Evolutionary conservation across 2,888 invertebrate species (phyloP).

Genomic region (Aethes cnicana): DNA sequence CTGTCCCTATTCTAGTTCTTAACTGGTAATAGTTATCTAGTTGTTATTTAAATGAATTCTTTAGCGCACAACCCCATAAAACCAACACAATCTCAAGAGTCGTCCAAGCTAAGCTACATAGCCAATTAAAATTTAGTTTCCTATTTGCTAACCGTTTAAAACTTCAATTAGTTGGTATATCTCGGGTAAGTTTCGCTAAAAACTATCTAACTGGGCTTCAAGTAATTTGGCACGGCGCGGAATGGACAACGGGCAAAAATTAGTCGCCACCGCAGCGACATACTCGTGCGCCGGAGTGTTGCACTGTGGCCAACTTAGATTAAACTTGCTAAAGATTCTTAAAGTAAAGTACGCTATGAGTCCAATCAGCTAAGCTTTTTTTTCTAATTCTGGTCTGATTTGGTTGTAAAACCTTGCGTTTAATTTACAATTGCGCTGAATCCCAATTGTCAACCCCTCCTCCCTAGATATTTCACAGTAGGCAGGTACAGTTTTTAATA

Average conservation of each 20-base stretch:
- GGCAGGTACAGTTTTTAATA: too few species aligned
- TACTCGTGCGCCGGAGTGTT: background rate
- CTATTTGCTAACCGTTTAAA: slow-evolving; percentile 26
- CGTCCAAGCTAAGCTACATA: slow-evolving; percentile 16
- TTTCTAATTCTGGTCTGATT: too few species aligned
- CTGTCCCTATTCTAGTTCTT: too few species aligned
- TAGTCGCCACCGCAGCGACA: slow-evolving; percentile 18
- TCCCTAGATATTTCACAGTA: too few species aligned
- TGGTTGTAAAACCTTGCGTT: too few species aligned
- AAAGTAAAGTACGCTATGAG: background rate
- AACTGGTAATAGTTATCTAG: too few species aligned
- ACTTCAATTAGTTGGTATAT: slow-evolving; percentile 29
- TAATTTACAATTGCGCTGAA: too few species aligned
- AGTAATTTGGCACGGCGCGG: slow-evolving; percentile 29
- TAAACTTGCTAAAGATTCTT: background rate
- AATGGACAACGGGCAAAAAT: slow-evolving; percentile 25
- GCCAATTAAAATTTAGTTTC: slow-evolving; percentile 16
- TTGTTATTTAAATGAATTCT: too few species aligned
- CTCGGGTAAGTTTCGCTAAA: slow-evolving; percentile 22
- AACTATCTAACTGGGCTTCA: slow-evolving; percentile 26
- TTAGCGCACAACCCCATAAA: background rate
- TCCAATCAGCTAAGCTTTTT: background rate
- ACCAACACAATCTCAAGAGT: slow-evolving; percentile 7
- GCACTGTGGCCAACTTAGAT: background rate
- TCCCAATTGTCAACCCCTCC: too few species aligned